Base-by-base conservation (phyloP, 2,113 vertebrate species). In the Ophiodon elongatus region DNA sequence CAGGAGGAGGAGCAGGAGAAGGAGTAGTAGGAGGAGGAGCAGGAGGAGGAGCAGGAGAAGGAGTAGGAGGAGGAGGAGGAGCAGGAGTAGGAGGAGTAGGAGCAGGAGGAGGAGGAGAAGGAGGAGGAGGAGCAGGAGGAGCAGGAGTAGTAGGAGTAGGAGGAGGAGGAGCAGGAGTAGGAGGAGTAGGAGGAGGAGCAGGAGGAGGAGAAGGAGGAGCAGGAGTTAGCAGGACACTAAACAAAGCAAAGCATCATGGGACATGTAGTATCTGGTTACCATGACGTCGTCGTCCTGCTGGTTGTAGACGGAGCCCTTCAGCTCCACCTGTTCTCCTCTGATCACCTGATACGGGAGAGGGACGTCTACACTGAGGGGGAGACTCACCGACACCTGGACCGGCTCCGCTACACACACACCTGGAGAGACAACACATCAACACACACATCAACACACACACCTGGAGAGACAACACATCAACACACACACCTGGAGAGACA, bases 231-330 rank as follows among this genome's bases (percentile, higher is more conserved):
- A 27, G 19, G 5, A 6, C 25, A 59, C 9, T 15, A 27, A 15
- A 59, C 56, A 1, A 27, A 10, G 56, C 15, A 69, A 6, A 73
- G 71, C 9, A 70, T 81, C 23, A 57, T 75, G 75, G 82, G 66
- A 77, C 6, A 27, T 56, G 31, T 59, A 47, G 72, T 63, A 21
- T n/a, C 35, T n/a, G 59, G 14, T 17, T 76, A 96, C 96, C 92
- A 0, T 8, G 62, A 89, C 62, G 11, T 0, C 11, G 31, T 85
- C 5, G 0, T 19, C 0, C 56, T 56, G 56, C 3, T 96, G 96
- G 92, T 99, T 99, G 90, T 99, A 99, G 74, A 99, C 93, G 0
- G 97, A 97, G 45, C 96, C 97, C 76, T 85, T 94, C 17, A 99
- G 89, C 73, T 97, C 93, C 23, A 99, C 91, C 84, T 98, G 97